phyloP scores from a whole-genome alignment of 2,113 vertebrate species.

The Progne subis region DNA sequence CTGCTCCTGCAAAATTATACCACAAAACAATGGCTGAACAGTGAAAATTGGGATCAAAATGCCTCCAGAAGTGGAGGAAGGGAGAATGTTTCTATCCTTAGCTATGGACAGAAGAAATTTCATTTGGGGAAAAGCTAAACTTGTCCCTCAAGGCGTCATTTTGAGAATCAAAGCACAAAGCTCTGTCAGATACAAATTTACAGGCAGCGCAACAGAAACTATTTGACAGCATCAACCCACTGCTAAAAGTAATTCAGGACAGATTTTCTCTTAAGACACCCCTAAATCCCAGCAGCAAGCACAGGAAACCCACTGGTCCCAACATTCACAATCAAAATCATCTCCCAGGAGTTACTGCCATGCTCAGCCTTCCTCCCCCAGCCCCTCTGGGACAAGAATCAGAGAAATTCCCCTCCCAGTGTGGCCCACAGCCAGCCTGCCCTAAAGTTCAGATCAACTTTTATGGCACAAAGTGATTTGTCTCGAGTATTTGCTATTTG shows the following conservation, averaged over 20 bases:
- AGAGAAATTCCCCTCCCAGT: not conserved
- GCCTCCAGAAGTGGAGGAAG: not conserved
- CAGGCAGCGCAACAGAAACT: not conserved
- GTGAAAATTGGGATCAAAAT: not conserved
- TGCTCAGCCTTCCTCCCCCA: not conserved
- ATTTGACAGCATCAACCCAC: not conserved
- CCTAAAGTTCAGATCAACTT: not conserved
- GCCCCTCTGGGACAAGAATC: not conserved
- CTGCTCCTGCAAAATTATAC: not conserved
- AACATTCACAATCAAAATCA: accelerated
- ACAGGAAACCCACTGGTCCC: not conserved
- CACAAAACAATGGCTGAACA: not conserved
- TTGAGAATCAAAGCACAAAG: not conserved
- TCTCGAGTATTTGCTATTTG: not conserved
- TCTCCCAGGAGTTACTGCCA: not conserved
- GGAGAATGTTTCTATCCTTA: not conserved
- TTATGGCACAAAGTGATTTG: not conserved
- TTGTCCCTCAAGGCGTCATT: not conserved
- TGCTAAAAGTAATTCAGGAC: not conserved
- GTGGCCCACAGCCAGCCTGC: too few relatives aligned
- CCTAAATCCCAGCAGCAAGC: not conserved
- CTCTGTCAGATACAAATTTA: not conserved
- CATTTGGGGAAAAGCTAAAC: not conserved
- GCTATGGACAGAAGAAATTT: not conserved
- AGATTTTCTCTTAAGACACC: not conserved